phyloP scores from a whole-genome alignment of 2,113 vertebrate species.

The Bufo bufo region DNA sequence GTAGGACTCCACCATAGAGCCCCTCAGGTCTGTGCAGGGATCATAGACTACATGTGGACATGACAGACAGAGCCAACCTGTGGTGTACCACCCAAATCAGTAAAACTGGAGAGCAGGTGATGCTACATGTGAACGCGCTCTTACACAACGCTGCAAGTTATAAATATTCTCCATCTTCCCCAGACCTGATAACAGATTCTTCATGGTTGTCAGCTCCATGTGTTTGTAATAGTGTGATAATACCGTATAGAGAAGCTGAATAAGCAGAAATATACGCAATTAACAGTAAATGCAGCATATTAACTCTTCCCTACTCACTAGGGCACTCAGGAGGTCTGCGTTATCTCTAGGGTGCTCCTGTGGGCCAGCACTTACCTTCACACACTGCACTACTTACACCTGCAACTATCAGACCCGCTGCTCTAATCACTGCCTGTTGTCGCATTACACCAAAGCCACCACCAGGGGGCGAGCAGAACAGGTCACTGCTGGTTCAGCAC shows the following conservation, averaged over 20 bases:
- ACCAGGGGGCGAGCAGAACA: neutral
- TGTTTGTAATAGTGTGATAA: too few relatives aligned
- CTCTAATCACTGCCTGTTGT: neutral
- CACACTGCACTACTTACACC: neutral
- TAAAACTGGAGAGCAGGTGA: too few relatives aligned
- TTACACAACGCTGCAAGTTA: neutral
- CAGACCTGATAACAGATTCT: neutral
- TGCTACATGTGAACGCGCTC: too few relatives aligned
- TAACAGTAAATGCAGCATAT: neutral
- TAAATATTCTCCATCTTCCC: neutral
- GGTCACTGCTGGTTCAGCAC: neutral
- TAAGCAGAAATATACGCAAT: neutral
- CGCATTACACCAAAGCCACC: neutral
- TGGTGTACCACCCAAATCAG: too few relatives aligned
- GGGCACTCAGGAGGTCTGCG: neutral
- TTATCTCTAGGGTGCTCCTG: neutral
- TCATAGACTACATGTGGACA: too few relatives aligned
- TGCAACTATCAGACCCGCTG: neutral
- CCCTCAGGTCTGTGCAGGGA: too few relatives aligned
- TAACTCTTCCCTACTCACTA: neutral
- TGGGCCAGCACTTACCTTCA: neutral
- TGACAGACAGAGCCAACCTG: too few relatives aligned
- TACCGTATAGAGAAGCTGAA: too few relatives aligned
- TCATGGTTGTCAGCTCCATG: neutral
- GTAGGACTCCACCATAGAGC: too few relatives aligned